Base-by-base conservation (phyloP, 2,888 invertebrate species). In the Cephus pygmeus region DNA sequence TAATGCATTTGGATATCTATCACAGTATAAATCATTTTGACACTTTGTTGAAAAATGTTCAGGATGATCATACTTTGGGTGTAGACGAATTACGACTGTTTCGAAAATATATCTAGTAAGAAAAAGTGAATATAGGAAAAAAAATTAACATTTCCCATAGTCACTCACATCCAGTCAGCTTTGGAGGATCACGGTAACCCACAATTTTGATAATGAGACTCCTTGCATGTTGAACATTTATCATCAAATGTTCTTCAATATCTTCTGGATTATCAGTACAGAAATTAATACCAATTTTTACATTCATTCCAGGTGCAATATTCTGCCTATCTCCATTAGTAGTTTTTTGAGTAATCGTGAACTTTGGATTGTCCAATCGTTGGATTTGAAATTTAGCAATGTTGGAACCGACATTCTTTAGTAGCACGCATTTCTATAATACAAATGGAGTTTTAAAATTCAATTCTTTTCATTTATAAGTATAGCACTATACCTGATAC, bases 251-350 rank as follows among this genome's bases (percentile, higher is more conserved):
- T 80, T 92, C 92, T 69, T 87, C 81, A 1, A 87, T 80, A 78
- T 92, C 90, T 78, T 87, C 83, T 34, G 88, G 86, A 15, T 83
- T 81, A 73, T 91, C 84, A 1, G 91, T 90, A 56, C 56, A 23
- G 84, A 83, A 91, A 93, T 1, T 77, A 81, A 3, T 71, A 33
- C 0, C 11, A 33, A 71, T 12, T 34, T 31, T 86, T 9, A 88
- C 80, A 69, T 84, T 85, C 91, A 93, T 92, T 35, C 93, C 93
- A 12, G 92, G 89, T 0, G 92, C 91, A 23, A 92, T 81, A 80
- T 83, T 80, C 23, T 80, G 79, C 0, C 79, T 84, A 69, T 83
- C 78, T 23, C 81, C 77, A 4, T 80, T 73, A 3, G 40, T 78
- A n/a, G 84, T 80, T 4, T 84, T 79, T 12, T 89, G 56, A 23